These are phyloP conservation scores for Cataglyphis livida DNA, from an alignment of 2,888 invertebrate species.

Conservation along the genomic window DNA sequence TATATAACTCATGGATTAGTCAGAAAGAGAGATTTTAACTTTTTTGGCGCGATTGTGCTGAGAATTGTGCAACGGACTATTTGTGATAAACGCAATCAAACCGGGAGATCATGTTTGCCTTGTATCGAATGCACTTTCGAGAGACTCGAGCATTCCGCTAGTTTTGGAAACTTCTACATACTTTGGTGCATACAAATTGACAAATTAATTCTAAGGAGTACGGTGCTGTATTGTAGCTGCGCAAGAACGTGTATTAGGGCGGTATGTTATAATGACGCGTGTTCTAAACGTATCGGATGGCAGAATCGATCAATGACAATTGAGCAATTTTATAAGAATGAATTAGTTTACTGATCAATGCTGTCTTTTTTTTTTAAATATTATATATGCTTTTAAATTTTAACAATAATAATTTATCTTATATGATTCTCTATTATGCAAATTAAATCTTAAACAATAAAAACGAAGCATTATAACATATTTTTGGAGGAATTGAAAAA, in stretches of 20 bases:
- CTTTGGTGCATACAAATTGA: conserved; percentile 53
- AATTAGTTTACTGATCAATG: not conserved
- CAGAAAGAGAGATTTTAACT: conserved; percentile 6
- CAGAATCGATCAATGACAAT: not conserved
- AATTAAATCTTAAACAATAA: not conserved
- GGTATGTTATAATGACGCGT: conserved; percentile 28
- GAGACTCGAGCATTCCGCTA: conserved; percentile 53
- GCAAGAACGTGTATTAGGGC: conserved; percentile 27
- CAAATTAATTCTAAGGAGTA: conserved; percentile 44
- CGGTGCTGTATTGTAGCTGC: conserved; percentile 50
- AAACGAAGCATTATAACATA: not conserved
- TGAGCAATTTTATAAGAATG: not conserved
- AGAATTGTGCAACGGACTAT: conserved; percentile 24
- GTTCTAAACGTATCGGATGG: conserved; percentile 14
- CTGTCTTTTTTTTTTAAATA: not conserved
- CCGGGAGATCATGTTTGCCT: conserved; percentile 49
- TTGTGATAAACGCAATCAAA: conserved; percentile 54
- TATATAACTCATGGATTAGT: conserved; percentile 16
- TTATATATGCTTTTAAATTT: not conserved
- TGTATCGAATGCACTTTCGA: conserved; percentile 44
- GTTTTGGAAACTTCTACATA: conserved; percentile 46
- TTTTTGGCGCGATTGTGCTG: not conserved
- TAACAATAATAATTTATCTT: not conserved
- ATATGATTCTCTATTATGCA: not conserved
- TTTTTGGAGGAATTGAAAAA: conserved; percentile 1